Evolutionary conservation across 1,140 invertebrate genomes (phyloP).

Genomic region (Hycleus phaleratus): DNA sequence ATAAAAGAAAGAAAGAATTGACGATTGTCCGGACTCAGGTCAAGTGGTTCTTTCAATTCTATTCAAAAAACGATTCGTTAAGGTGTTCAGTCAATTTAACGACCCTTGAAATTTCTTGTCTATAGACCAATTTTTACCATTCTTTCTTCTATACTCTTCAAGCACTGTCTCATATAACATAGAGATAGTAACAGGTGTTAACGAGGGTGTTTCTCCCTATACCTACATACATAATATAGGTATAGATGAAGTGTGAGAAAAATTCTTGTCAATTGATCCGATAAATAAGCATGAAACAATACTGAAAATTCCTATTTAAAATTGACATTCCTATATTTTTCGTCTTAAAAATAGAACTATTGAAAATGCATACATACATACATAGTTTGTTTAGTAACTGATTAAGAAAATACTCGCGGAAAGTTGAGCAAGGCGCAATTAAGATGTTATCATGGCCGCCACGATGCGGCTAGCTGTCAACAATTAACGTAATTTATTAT

Average conservation of each 20-base stretch:
- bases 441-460: conserved; percentile 39
- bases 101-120: conserved; percentile 9
- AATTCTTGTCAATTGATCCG: too few species aligned
- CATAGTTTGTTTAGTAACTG: background rate
- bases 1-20: background rate
- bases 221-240: too few species aligned
- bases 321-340: too few species aligned
- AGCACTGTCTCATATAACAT: too few species aligned
- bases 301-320: too few species aligned
- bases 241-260: too few species aligned
- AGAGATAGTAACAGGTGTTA: conserved; percentile 6
- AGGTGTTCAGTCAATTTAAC: conserved; percentile 9
- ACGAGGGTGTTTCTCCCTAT: conserved; percentile 1
- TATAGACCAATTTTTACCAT: background rate
- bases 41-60: background rate
- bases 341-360: too few species aligned
- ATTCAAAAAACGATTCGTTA: conserved; percentile 2
- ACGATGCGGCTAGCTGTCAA: conserved; percentile 39
- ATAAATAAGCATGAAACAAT: too few species aligned
- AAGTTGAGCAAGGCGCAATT: conserved; percentile 38
- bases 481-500: conserved; percentile 42
- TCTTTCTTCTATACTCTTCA: too few species aligned
- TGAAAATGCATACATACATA: background rate
- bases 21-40: conserved; percentile 1
- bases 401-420: conserved; percentile 33